Percentiles rank a stretch among this genome's conserved stretches.
These are phyloP conservation scores for Labeo calbasu DNA, from an alignment of 2,797 vertebrate species.

Conservation along the genomic window DNA sequence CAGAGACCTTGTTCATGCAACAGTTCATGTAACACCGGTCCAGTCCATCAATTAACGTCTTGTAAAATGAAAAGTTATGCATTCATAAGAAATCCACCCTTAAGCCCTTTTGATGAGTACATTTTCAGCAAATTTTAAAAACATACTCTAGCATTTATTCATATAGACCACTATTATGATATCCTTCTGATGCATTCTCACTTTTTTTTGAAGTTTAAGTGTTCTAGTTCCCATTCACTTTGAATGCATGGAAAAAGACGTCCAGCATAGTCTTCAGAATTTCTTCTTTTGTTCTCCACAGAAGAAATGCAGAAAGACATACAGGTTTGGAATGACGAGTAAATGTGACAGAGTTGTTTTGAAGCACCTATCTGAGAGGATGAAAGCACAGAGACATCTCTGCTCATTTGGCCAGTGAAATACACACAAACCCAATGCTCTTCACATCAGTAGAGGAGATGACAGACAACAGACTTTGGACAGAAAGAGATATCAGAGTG, in stretches of 20 bases:
- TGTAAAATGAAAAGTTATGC: too few relatives aligned
- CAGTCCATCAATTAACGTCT: too few relatives aligned
- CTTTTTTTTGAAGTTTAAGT: not conserved
- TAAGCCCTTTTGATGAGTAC: too few relatives aligned
- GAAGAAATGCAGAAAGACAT: not conserved
- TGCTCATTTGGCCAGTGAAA: not conserved
- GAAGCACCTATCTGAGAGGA: not conserved
- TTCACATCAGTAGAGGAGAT: slow-evolving; percentile 18
- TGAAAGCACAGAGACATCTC: slow-evolving; percentile 7
- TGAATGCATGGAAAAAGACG: not conserved
- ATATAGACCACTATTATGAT: not conserved
- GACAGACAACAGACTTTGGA: slow-evolving; percentile 8
- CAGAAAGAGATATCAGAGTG: slow-evolving; percentile 10
- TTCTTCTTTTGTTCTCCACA: not conserved
- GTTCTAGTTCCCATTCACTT: not conserved
- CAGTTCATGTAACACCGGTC: too few relatives aligned
- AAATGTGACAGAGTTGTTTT: not conserved
- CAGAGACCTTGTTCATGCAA: not conserved
- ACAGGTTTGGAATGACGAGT: not conserved
- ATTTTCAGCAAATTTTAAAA: too few relatives aligned
- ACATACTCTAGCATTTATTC: not conserved
- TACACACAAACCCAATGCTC: slow-evolving; percentile 9
- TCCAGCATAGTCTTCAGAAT: not conserved
- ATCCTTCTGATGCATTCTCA: not conserved
- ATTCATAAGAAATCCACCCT: too few relatives aligned